These are phyloP conservation scores for Herpetotheres cachinnans DNA, from an alignment of 2,113 vertebrate species.

Conservation along the genomic window DNA sequence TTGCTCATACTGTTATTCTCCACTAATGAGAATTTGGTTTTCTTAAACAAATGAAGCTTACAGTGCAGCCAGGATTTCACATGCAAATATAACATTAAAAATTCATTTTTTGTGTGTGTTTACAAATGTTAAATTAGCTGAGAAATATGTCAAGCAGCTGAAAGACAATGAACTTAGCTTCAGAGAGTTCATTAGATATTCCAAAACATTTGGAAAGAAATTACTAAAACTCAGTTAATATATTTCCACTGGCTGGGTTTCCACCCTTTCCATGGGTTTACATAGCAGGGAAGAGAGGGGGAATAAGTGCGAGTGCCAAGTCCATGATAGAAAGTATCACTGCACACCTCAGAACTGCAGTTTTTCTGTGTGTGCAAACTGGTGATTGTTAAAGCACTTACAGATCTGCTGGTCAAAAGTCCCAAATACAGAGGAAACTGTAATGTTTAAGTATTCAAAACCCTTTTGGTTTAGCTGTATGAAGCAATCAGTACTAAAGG, in stretches of 20 bases:
- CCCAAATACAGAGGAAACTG: background rate
- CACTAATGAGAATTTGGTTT: background rate
- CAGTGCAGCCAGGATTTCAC: background rate
- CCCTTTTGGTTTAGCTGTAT: background rate
- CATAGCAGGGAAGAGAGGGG: background rate
- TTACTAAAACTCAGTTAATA: background rate
- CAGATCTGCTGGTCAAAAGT: background rate
- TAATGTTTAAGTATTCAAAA: background rate
- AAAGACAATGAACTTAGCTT: constrained; percentile 8
- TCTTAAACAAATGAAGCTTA: background rate
- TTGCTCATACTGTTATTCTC: background rate
- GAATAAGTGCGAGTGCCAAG: background rate
- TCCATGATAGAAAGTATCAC: background rate
- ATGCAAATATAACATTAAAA: constrained; percentile 2
- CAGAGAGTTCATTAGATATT: constrained; percentile 6
- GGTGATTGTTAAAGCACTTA: background rate
- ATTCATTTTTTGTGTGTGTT: background rate
- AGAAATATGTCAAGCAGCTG: constrained; percentile 9
- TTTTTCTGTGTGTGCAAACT: background rate
- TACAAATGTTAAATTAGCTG: constrained; percentile 25
- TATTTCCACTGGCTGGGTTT: background rate
- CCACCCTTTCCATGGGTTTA: background rate
- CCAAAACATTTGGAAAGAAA: constrained; percentile 5
- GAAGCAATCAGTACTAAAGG: background rate
- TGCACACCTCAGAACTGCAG: background rate